Evolutionary conservation across 2,113 vertebrate species (phyloP).

Genomic region (Phrynosoma blainvillii): DNA sequence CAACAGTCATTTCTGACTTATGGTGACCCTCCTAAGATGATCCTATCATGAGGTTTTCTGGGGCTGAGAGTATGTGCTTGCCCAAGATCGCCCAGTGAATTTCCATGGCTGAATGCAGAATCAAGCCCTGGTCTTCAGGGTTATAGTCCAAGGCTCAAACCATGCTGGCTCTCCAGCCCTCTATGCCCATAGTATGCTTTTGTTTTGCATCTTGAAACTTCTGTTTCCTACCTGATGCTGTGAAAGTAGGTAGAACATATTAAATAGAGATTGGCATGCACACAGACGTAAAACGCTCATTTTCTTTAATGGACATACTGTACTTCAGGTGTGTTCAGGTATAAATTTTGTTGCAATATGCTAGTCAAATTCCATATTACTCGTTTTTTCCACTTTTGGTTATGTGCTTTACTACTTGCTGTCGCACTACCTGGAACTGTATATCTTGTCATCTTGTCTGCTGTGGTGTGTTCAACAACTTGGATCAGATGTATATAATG

Average conservation of each 20-base stretch:
- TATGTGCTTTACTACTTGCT: not conserved
- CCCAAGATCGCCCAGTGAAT: too few species aligned
- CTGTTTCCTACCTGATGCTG: not conserved
- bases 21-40: too few species aligned
- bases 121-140: too few species aligned
- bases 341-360: not conserved
- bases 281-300: not conserved
- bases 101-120: too few species aligned
- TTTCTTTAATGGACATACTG: not conserved
- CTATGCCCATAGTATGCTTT: not conserved
- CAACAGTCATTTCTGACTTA: too few species aligned
- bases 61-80: too few species aligned
- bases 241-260: not conserved
- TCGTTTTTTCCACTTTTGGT: not conserved
- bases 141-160: too few species aligned
- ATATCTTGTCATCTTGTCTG: not conserved
- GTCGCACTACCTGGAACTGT: not conserved
- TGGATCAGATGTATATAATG: not conserved
- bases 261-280: not conserved
- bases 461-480: not conserved
- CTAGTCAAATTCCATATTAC: not conserved
- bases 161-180: too few species aligned
- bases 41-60: too few species aligned
- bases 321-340: not conserved
- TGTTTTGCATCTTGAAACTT: not conserved